phyloP scores from a whole-genome alignment of 2,797 vertebrate species.

The Basileuterus tristriatus region DNA sequence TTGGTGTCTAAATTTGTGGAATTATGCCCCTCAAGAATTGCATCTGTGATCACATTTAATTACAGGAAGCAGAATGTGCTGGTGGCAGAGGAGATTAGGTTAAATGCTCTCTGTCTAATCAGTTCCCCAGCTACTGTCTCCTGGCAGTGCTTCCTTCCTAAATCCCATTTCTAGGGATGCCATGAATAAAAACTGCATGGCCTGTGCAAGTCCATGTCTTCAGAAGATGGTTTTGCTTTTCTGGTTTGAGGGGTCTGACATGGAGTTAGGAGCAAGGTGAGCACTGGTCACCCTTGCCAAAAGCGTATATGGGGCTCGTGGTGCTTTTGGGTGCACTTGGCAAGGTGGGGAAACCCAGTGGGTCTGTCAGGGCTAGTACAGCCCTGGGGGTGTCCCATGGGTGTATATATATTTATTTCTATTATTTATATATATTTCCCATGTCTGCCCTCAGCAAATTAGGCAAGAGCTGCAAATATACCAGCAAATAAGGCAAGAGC shows the following conservation, averaged over 20 bases:
- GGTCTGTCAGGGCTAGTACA: too few species aligned
- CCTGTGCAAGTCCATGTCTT: neutral
- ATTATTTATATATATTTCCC: neutral
- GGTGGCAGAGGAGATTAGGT: neutral
- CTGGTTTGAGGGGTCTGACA: neutral
- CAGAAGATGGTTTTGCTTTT: neutral
- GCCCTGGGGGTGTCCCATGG: neutral
- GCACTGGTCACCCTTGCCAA: neutral
- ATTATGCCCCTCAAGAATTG: constrained; percentile 37
- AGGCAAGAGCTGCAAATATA: neutral
- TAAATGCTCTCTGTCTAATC: constrained; percentile 41
- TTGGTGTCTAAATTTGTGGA: constrained; percentile 26
- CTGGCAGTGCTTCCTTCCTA: constrained; percentile 28
- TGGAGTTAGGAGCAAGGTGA: neutral
- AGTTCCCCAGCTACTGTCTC: neutral
- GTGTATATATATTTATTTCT: rapidly evolving
- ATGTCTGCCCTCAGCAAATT: neutral
- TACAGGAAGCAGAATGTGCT: constrained; percentile 5
- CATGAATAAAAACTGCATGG: neutral
- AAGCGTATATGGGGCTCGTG: rapidly evolving
- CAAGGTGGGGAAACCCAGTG: neutral
- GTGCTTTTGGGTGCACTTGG: neutral
- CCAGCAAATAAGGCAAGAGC: neutral
- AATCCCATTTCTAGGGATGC: neutral
- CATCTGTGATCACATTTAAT: constrained; percentile 50